phyloP scores from a whole-genome alignment of 2,113 vertebrate species.

The Bolborhynchus lineola region DNA sequence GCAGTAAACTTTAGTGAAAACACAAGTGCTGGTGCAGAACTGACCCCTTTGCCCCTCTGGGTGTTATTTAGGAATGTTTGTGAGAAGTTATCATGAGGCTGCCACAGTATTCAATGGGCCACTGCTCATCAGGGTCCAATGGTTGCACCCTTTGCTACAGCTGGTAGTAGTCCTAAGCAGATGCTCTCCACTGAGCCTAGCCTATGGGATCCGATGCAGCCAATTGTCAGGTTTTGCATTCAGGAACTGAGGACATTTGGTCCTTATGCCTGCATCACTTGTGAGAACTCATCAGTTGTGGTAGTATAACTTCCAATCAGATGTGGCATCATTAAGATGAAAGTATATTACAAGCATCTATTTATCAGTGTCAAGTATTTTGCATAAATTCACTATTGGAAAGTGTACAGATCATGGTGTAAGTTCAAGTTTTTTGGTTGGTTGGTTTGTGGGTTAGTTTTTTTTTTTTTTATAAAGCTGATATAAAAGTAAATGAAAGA shows the following conservation, averaged over 20 bases:
- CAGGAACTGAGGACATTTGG: not conserved
- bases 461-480: not conserved
- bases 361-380: not conserved
- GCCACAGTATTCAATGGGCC: not conserved
- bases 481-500: constrained; percentile 43
- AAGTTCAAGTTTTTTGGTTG: not conserved
- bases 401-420: not conserved
- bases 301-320: not conserved
- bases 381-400: not conserved
- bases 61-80: not conserved
- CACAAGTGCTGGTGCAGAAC: not conserved
- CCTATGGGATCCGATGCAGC: not conserved
- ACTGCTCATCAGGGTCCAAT: too few relatives aligned
- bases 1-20: not conserved
- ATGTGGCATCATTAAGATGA: not conserved
- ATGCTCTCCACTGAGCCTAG: not conserved
- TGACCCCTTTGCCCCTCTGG: not conserved
- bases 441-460: not conserved
- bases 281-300: not conserved
- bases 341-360: not conserved
- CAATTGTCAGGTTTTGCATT: not conserved
- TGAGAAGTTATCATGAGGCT: not conserved
- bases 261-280: not conserved
- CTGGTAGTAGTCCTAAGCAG: too few relatives aligned
- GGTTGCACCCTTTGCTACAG: not conserved